These are phyloP conservation scores for Schizotus pectinicornis DNA, from an alignment of 2,888 invertebrate genomes.

Conservation along the genomic window DNA sequence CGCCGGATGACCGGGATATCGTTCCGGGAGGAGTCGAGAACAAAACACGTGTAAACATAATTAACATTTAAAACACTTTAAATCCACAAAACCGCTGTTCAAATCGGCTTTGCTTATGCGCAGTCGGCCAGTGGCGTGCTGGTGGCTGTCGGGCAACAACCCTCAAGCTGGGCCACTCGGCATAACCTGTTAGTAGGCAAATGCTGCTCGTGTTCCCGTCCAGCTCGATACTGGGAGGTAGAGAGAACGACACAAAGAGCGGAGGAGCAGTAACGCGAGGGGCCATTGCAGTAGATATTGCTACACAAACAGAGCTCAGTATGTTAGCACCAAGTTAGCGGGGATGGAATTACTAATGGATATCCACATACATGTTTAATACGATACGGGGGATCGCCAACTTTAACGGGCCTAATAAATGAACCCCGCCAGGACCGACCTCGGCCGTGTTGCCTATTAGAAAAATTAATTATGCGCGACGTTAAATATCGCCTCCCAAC, in stretches of 20 bases:
- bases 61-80: slow-evolving; percentile 45
- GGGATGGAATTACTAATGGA: slow-evolving; percentile 54
- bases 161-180: slow-evolving; percentile 37
- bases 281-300: slow-evolving; percentile 46
- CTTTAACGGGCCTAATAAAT: slow-evolving; percentile 50
- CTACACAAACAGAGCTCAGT: slow-evolving; percentile 53
- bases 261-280: slow-evolving; percentile 29
- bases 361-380: slow-evolving; percentile 53
- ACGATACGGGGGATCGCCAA: slow-evolving; percentile 45
- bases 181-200: slow-evolving; percentile 53
- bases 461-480: slow-evolving; percentile 21
- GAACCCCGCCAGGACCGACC: slow-evolving; percentile 14
- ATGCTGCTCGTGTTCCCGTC: slow-evolving; percentile 41
- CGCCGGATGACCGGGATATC: background rate
- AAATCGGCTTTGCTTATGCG: slow-evolving; percentile 43
- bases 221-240: slow-evolving; percentile 31
- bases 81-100: slow-evolving; percentile 43
- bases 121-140: slow-evolving; percentile 36
- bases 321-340: slow-evolving; percentile 54
- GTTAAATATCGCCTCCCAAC: too few species aligned
- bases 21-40: slow-evolving; percentile 1
- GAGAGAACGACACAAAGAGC: slow-evolving; percentile 43
- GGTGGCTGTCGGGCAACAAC: slow-evolving; percentile 9
- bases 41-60: slow-evolving; percentile 37
- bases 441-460: slow-evolving; percentile 13